Evolutionary conservation across 2,888 invertebrate genomes (phyloP).

Genomic region (Agrotis clavis): DNA sequence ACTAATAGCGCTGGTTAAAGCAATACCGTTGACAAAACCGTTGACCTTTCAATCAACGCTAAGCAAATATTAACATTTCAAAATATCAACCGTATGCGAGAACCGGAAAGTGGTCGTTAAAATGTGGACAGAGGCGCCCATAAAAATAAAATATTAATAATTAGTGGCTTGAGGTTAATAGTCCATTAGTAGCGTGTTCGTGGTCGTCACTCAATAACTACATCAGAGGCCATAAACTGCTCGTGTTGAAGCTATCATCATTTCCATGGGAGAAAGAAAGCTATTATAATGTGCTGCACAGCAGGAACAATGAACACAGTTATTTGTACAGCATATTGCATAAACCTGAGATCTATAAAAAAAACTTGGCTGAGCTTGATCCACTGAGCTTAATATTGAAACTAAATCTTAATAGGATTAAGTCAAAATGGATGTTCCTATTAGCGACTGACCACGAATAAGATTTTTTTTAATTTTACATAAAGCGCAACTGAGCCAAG

Average conservation of each 20-base stretch:
- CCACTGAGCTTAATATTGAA: no score
- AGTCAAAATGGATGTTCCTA: no score
- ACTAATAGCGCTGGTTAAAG: conserved; percentile 75
- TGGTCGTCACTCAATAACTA: conserved; percentile 59
- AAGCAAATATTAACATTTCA: conserved; percentile 82
- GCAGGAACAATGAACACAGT: background rate
- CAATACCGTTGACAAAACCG: conserved; percentile 74
- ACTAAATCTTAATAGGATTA: no score
- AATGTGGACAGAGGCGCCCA: conserved; percentile 79
- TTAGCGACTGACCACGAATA: no score
- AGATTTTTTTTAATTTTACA: no score
- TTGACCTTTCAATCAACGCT: conserved; percentile 85
- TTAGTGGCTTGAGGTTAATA: conserved; percentile 84
- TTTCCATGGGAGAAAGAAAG: conserved; percentile 15
- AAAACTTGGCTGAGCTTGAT: no score
- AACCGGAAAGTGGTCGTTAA: conserved; percentile 87
- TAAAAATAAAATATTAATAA: conserved; percentile 90
- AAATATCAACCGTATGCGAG: conserved; percentile 79
- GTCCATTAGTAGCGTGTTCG: conserved; percentile 82
- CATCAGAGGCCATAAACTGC: conserved; percentile 38
- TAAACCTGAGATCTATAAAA: no score
- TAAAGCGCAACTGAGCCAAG: no score
- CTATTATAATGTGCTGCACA: background rate
- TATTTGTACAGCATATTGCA: no score
- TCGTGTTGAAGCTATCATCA: conserved; percentile 35